phyloP scores from a whole-genome alignment of 2,113 vertebrate genomes.

The Proteles cristata region DNA sequence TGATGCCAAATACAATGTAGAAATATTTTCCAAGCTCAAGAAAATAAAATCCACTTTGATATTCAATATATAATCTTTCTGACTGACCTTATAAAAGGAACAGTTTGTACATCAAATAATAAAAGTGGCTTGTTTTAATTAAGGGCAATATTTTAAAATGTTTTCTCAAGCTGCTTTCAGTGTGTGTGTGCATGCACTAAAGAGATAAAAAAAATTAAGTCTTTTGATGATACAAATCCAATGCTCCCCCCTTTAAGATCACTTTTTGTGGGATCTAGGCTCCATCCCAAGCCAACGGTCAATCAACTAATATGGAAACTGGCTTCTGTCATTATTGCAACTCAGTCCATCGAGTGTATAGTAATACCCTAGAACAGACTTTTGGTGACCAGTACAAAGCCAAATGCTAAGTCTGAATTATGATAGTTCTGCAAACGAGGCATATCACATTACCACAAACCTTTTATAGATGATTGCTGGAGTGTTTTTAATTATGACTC shows the following conservation, averaged over 20 bases:
- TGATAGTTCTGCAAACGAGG: conserved; percentile 44
- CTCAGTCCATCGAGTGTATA: background rate
- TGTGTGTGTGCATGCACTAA: background rate
- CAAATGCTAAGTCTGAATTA: conserved; percentile 49
- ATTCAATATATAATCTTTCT: conserved; percentile 3
- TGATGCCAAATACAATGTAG: conserved; percentile 20
- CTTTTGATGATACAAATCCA: conserved; percentile 48
- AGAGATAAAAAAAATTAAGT: conserved; percentile 45
- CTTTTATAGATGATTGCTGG: conserved; percentile 60
- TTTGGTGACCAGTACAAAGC: conserved; percentile 38
- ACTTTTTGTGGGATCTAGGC: background rate
- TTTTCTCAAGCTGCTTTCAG: conserved; percentile 29
- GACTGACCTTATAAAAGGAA: background rate
- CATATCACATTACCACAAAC: conserved; percentile 68
- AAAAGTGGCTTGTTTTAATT: conserved; percentile 72
- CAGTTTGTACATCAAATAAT: background rate
- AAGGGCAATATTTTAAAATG: conserved; percentile 55
- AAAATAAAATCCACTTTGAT: conserved; percentile 33
- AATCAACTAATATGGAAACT: conserved; percentile 57
- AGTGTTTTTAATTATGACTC: conserved; percentile 83
- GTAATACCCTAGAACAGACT: conserved; percentile 65
- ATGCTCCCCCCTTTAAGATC: background rate
- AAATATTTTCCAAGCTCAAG: conserved; percentile 36
- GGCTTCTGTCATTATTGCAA: conserved; percentile 36
- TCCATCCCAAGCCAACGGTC: background rate